Conservation (phyloP, 2,888 invertebrate genomes). For the Papilio demoleus region DNA sequence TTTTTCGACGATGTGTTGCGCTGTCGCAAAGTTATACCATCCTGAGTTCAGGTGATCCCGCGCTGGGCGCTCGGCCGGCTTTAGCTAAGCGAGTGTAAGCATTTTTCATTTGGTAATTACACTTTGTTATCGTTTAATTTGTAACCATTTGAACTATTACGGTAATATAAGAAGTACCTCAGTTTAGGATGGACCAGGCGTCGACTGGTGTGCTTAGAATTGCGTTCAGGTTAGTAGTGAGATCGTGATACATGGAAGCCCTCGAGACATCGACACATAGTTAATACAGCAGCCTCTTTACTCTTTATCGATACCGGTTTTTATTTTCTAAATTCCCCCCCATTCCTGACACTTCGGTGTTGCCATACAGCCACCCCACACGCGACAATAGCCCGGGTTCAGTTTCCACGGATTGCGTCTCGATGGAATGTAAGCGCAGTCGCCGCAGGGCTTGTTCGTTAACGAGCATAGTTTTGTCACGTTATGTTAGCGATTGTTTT, state of each 20-base stretch:
- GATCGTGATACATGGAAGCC: constrained; percentile 68
- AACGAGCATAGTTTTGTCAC: constrained; percentile 78
- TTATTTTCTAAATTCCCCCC: constrained; percentile 49
- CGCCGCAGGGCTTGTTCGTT: constrained; percentile 80
- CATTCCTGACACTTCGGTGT: constrained; percentile 47
- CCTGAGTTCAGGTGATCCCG: constrained; percentile 68
- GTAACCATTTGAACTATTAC: constrained; percentile 82
- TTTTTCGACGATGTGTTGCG: constrained; percentile 76
- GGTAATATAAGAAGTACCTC: constrained; percentile 80
- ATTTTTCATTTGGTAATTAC: constrained; percentile 79
- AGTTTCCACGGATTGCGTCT: constrained; percentile 69
- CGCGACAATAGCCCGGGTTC: constrained; percentile 76
- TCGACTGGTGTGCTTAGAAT: constrained; percentile 80
- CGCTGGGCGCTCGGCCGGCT: constrained; percentile 73
- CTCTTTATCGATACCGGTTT: constrained; percentile 51
- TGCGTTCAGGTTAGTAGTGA: constrained; percentile 73
- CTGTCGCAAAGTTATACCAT: constrained; percentile 74
- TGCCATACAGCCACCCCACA: constrained; percentile 58
- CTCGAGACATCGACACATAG: constrained; percentile 76
- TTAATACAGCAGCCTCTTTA: constrained; percentile 72
- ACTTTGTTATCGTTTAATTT: constrained; percentile 82
- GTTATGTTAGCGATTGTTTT: constrained; percentile 68
- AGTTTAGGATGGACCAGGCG: constrained; percentile 83
- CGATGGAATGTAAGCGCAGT: constrained; percentile 65
- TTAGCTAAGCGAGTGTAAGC: constrained; percentile 82